These are phyloP conservation scores for Plemyria rubiginata DNA, from an alignment of 2,888 invertebrate species.

Conservation along the genomic window DNA sequence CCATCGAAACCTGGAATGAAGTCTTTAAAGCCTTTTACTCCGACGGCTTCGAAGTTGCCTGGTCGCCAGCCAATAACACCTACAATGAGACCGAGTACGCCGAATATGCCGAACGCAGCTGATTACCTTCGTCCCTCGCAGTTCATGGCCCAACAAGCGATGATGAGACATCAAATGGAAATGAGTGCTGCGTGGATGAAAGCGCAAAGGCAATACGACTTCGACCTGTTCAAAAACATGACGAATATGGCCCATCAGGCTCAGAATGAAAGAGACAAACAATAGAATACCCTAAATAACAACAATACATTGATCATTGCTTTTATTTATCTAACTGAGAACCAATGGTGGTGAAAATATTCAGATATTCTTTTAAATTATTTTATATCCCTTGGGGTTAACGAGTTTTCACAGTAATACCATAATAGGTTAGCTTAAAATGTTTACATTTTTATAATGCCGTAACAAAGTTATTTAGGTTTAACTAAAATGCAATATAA, in stretches of 20 bases:
- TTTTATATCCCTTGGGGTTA: background rate
- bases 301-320: background rate
- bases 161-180: conserved; percentile 73
- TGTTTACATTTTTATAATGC: background rate
- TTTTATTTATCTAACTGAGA: background rate
- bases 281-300: conserved; percentile 37
- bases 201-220: conserved; percentile 71
- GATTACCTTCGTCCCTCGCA: conserved; percentile 64
- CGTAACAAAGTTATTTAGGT: too few species aligned
- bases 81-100: conserved; percentile 57
- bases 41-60: conserved; percentile 58
- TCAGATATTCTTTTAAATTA: background rate
- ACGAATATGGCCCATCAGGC: conserved; percentile 69
- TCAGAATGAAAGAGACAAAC: conserved; percentile 71
- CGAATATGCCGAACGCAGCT: conserved; percentile 55
- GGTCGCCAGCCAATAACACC: conserved; percentile 65
- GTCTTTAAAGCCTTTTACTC: conserved; percentile 61
- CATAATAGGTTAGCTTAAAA: background rate
- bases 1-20: conserved; percentile 68
- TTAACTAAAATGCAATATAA: too few species aligned
- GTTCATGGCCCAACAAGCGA: conserved; percentile 61
- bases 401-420: background rate
- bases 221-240: conserved; percentile 75
- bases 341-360: background rate
- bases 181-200: conserved; percentile 72